Conservation (phyloP, 37 sponge, comb jelly and placozoan genomes). For the Halichondria panicea region DNA sequence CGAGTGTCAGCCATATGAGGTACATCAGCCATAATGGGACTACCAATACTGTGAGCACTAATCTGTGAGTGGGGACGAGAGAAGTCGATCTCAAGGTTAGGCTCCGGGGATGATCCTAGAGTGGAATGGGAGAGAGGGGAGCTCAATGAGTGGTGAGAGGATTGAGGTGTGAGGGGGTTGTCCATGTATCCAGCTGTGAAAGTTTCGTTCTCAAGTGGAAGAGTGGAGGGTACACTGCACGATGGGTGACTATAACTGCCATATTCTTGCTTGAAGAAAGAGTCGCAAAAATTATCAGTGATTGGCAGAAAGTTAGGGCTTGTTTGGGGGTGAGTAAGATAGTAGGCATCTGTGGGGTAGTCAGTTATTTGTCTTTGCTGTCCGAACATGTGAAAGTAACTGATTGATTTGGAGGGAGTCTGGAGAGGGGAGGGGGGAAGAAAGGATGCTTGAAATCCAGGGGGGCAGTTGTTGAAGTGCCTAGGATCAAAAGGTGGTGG, state of each 20-base stretch:
- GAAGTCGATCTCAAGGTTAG: background rate
- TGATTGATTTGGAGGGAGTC: no score
- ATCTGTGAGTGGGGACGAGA: conserved; percentile 1
- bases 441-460: no score
- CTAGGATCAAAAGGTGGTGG: background rate
- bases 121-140: conserved; percentile 48
- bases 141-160: conserved; percentile 33
- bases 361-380: no score
- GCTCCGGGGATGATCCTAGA: conserved; percentile 1
- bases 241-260: background rate
- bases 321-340: no score
- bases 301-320: conserved; percentile 7
- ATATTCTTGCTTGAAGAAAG: conserved; percentile 29
- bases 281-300: conserved; percentile 19
- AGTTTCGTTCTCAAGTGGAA: background rate
- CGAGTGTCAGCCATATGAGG: background rate
- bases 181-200: conserved; percentile 8
- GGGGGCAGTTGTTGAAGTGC: no score
- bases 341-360: no score
- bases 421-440: conserved; percentile 3
- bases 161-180: conserved; percentile 37
- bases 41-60: conserved; percentile 10
- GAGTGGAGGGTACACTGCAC: background rate
- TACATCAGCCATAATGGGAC: background rate
- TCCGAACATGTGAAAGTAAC: no score